phyloP scores from a whole-genome alignment of 2,113 vertebrate species.

The Pangasianodon gigas region DNA sequence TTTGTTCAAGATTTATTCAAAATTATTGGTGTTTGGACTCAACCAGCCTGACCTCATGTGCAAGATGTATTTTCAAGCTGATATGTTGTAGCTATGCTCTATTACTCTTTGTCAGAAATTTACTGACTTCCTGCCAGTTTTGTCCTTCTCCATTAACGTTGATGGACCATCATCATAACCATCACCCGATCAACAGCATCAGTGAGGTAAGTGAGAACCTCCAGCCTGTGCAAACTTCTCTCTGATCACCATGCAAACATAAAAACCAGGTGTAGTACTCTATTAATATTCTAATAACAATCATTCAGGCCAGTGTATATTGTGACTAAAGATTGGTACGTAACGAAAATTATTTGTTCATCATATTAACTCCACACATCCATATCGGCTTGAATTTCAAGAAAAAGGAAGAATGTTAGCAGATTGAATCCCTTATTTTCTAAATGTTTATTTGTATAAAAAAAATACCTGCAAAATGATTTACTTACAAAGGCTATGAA shows the following conservation, averaged over 20 bases:
- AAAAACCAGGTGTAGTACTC: not conserved
- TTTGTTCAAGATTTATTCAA: too few species aligned
- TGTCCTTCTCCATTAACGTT: conserved; percentile 23
- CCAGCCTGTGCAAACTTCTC: not conserved
- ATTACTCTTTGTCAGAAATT: not conserved
- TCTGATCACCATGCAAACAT: not conserved
- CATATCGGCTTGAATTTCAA: not conserved
- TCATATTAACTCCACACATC: not conserved
- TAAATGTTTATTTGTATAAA: not conserved
- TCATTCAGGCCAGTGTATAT: not conserved
- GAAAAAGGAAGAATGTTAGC: not conserved
- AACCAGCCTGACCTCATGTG: not conserved
- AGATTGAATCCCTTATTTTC: not conserved
- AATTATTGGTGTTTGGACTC: not conserved
- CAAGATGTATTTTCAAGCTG: not conserved
- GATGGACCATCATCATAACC: not conserved
- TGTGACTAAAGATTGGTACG: not conserved
- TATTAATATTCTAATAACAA: not conserved
- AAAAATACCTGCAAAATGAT: too few species aligned
- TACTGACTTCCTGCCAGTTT: conserved; percentile 1
- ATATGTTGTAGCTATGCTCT: not conserved
- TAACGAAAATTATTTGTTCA: not conserved
- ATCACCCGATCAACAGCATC: conserved; percentile 34
- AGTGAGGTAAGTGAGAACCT: conserved; percentile 1
- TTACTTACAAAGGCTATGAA: too few species aligned